These are phyloP conservation scores for Ectropis grisescens DNA, from an alignment of 1,140 invertebrate species.

Conservation along the genomic window DNA sequence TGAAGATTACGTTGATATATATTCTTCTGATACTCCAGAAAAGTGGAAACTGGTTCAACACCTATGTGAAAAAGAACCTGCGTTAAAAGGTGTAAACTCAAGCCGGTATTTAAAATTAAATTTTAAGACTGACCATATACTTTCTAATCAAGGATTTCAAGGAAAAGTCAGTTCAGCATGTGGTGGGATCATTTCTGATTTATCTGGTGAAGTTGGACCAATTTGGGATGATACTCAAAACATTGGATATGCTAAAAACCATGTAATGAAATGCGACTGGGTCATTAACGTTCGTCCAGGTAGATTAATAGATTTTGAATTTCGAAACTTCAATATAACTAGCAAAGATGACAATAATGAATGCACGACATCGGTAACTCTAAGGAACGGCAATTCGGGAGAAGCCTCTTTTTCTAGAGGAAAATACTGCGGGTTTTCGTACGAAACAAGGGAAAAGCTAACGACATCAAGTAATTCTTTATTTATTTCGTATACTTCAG, in stretches of 20 bases:
- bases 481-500: conserved; percentile 28
- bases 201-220: conserved; percentile 45
- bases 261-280: too few relatives aligned
- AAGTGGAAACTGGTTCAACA: conserved; percentile 63
- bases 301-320: conserved; percentile 75
- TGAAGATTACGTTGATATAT: conserved; percentile 74
- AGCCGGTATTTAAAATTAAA: conserved; percentile 40
- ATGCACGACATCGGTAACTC: conserved; percentile 74
- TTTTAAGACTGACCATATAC: conserved; percentile 51
- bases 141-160: conserved; percentile 32
- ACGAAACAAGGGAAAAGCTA: conserved; percentile 63
- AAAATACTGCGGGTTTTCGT: conserved; percentile 79
- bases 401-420: conserved; percentile 82
- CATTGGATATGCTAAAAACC: too few relatives aligned
- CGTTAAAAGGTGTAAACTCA: conserved; percentile 23
- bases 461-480: conserved; percentile 78
- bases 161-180: conserved; percentile 60
- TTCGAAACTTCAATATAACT: conserved; percentile 73
- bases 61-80: conserved; percentile 68
- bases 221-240: conserved; percentile 21
- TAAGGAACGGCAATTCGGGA: conserved; percentile 79
- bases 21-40: conserved; percentile 43
- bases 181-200: conserved; percentile 70
- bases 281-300: conserved; percentile 78
- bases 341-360: conserved; percentile 36